Conservation (phyloP, 30 jellyfish, hydroid and myxozoan species). For the Pseudorhiza aurosa region DNA sequence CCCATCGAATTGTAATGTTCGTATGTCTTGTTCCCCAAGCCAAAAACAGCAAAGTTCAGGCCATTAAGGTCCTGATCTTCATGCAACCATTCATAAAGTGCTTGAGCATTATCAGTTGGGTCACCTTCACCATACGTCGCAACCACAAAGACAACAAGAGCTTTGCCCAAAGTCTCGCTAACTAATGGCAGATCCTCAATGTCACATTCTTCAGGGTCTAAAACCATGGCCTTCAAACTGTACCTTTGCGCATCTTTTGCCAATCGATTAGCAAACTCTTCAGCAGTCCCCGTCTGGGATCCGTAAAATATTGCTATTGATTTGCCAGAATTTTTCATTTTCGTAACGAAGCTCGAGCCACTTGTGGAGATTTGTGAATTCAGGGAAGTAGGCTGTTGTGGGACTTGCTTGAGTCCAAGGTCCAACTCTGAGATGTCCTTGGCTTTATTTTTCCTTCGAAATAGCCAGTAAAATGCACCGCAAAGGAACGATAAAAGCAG, state of each 20-base stretch:
- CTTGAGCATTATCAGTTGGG: constrained; percentile 98
- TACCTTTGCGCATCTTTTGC: constrained; percentile 89
- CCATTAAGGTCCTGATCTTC: constrained; percentile 85
- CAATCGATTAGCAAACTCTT: constrained; percentile 87
- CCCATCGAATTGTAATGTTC: constrained; percentile 94
- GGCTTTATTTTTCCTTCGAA: constrained; percentile 40
- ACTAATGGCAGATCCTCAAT: constrained; percentile 65
- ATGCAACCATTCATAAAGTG: constrained; percentile 88
- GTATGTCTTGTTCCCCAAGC: constrained; percentile 95
- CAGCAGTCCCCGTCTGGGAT: constrained; percentile 99
- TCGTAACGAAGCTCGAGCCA: constrained; percentile 62
- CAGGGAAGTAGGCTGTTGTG: constrained; percentile 13
- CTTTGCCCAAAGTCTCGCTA: constrained; percentile 66
- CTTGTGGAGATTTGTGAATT: constrained; percentile 21
- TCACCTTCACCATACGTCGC: constrained; percentile 99
- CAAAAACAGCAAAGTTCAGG: constrained; percentile 88
- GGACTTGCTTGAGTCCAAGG: constrained; percentile 60
- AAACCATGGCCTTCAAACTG: constrained; percentile 81
- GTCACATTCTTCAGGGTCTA: constrained; percentile 97
- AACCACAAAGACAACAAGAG: constrained; percentile 76
- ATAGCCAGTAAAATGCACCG: constrained; percentile 58
- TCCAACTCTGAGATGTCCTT: constrained; percentile 13
- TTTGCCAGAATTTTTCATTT: constrained; percentile 85
- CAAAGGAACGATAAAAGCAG: constrained; percentile 62
- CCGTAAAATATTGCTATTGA: constrained; percentile 92